These are phyloP conservation scores for Ylistrum balloti DNA, from an alignment of 1,140 invertebrate species.

Conservation along the genomic window DNA sequence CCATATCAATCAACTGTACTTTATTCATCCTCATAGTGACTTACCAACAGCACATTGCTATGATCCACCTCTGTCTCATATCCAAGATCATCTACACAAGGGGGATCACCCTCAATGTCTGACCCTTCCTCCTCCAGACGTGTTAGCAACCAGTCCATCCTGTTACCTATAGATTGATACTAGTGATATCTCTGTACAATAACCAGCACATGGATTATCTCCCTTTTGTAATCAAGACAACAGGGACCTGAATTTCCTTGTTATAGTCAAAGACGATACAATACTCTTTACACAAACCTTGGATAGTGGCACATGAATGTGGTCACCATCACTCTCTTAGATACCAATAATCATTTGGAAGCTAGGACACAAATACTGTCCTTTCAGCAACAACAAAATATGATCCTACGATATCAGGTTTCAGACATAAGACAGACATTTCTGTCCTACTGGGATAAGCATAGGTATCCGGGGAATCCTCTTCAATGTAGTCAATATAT, in stretches of 20 bases:
- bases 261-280: not conserved
- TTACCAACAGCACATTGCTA: not conserved
- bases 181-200: not conserved
- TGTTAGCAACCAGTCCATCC: not conserved
- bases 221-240: not conserved
- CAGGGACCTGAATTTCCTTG: not conserved
- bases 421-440: not conserved
- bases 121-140: conserved; percentile 17
- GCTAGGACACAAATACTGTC: not conserved
- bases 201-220: too few relatives aligned
- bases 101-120: conserved; percentile 1
- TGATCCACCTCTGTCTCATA: conserved; percentile 3
- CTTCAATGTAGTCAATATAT: too few relatives aligned
- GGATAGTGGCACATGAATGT: not conserved
- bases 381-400: not conserved
- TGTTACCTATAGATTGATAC: not conserved
- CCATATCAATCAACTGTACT: not conserved
- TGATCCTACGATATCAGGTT: not conserved
- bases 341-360: not conserved
- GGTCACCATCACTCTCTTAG: not conserved
- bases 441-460: not conserved
- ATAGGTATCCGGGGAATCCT: too few relatives aligned
- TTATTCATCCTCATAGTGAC: not conserved
- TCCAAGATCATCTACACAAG: conserved; percentile 5
- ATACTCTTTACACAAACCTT: not conserved